Conservation (phyloP, 2,797 vertebrate species). For the Acanthornis magna region DNA sequence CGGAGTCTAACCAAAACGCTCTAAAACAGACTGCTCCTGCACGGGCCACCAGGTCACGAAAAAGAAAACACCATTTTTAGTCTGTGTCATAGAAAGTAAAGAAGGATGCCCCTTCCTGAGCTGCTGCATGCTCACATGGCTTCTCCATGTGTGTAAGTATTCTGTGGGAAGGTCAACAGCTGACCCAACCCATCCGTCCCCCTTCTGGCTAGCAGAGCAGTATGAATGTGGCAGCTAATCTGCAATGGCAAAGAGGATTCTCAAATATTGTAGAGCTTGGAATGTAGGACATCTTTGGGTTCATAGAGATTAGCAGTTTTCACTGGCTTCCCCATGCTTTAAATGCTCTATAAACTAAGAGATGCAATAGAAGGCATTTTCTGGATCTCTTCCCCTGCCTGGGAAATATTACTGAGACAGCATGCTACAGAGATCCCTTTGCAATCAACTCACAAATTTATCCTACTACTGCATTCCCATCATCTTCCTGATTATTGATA, state of each 20-base stretch:
- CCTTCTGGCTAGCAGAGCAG: neutral
- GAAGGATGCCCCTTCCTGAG: neutral
- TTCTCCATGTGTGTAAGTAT: neutral
- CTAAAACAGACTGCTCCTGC: neutral
- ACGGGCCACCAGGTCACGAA: conserved; percentile 69
- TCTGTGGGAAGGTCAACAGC: neutral
- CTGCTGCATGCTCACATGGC: neutral
- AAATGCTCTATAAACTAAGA: neutral
- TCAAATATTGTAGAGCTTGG: neutral
- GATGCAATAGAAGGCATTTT: neutral
- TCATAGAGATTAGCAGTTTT: neutral
- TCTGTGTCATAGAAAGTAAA: neutral
- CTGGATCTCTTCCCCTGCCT: neutral
- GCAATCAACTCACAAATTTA: neutral
- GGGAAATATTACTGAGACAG: neutral
- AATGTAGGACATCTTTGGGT: neutral
- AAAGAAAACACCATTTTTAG: conserved; percentile 72
- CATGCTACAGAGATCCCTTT: neutral
- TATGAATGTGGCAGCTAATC: neutral
- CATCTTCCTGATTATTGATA: neutral
- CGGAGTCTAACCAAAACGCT: neutral
- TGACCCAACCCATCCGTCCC: neutral
- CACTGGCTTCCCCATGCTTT: neutral
- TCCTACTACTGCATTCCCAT: neutral
- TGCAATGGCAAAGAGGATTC: neutral